A percentile compares a stretch with the other conserved stretches of the same genome.
phyloP scores from a whole-genome alignment of 1,140 invertebrate genomes.

The Polypedilum vanderplanki region DNA sequence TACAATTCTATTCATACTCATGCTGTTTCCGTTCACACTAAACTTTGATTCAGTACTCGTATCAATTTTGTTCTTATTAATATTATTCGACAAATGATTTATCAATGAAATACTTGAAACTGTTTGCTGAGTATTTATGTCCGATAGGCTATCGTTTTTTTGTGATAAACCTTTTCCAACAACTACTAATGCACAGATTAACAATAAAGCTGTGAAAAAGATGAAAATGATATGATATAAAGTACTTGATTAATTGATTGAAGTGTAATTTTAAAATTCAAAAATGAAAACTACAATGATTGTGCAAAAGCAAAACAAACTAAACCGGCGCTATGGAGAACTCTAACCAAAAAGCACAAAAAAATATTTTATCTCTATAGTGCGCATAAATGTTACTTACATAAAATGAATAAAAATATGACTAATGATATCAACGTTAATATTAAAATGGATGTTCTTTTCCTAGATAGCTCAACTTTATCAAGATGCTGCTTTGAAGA shows the following conservation, averaged over 20 bases:
- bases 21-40: constrained; percentile 33
- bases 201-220: constrained; percentile 5
- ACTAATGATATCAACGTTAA: not conserved
- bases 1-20: constrained; percentile 35
- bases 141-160: not conserved
- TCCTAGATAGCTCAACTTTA: not conserved
- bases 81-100: not conserved
- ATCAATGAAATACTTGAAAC: not conserved
- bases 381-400: not conserved
- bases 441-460: not conserved
- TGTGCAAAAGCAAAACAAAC: not conserved
- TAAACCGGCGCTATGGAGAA: not conserved
- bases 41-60: constrained; percentile 34
- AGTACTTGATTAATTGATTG: not conserved
- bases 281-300: not conserved
- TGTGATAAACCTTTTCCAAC: not conserved
- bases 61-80: constrained; percentile 21
- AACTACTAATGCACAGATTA: not conserved
- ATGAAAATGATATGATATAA: not conserved
- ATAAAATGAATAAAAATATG: constrained; percentile 18
- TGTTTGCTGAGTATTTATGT: not conserved
- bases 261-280: not conserved
- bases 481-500: not conserved
- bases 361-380: not conserved
- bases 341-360: not conserved